Evolutionary conservation across 2,888 invertebrate species (phyloP), one percentile per base, ranked within the genome.

Genomic region (Seira ritae): DNA sequence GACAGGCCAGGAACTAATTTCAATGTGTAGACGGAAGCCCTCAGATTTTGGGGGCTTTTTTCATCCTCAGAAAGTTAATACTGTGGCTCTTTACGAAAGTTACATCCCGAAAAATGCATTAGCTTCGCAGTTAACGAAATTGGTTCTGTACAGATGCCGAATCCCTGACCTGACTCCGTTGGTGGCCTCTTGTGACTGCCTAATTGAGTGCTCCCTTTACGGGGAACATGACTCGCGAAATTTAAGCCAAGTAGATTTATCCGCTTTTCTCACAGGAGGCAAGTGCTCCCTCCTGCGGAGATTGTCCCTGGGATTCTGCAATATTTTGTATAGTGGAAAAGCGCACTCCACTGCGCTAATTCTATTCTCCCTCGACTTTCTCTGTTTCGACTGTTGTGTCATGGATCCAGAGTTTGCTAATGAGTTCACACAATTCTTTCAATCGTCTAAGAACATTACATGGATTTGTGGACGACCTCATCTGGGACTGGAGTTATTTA

Each of bases 331-430:
- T 20, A 69, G 73, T 12, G 78, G 78, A n/a, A 42, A 60, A n/a
- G 67, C 70, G 42, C 55, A 78, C 8, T 24, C 68, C 0, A 55
- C 46, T 1, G 42, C 74, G 0, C 37, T 66, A 8, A 70, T 77
- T 6, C 42, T 79, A 24, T 74, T 85, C 37, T 66, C 79, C 6
- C 42, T 82, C 22, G 85, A 85, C 17, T 79, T 67, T 15, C 76
- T 85, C 22, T 77, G 82, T 69, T 71, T 85, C 20, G 79, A 82
- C 68, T 82, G 79, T 19, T 85, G 85, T 73, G 79, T 68, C 6
- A 80, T 80, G 73, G 68, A 80, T 22, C 22, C 23, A 15, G 73
- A 73, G 60, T 80, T 80, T 73, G 79, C 79, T 6, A 80, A 68
- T 23, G 72, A 80, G 68, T 80, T 80, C 42, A 80, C 79, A 1